phyloP scores from a whole-genome alignment of 2,888 invertebrate genomes.

The Oxystoma pomonae region DNA sequence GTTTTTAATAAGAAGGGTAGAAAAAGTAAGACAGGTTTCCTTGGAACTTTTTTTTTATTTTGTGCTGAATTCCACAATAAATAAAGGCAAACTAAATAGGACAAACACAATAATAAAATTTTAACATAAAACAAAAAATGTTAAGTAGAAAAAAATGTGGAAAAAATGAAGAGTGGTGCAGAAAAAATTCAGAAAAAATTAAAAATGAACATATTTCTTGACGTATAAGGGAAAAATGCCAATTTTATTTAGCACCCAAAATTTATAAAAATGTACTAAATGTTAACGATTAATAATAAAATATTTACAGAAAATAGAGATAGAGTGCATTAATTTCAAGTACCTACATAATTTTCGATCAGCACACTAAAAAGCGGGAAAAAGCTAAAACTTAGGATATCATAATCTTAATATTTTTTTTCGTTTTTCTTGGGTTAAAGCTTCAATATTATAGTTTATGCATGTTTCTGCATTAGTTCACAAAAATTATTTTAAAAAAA shows the following conservation, averaged over 20 bases:
- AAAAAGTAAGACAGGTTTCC: neutral
- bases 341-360: constrained; percentile 28
- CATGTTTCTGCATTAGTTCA: neutral
- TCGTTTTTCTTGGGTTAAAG: neutral
- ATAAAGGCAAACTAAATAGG: constrained; percentile 38
- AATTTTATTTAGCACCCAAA: constrained; percentile 41
- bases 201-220: constrained; percentile 14
- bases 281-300: constrained; percentile 37
- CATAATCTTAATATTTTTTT: constrained; percentile 34
- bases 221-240: constrained; percentile 26
- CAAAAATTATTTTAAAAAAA: neutral
- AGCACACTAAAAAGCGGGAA: constrained; percentile 45
- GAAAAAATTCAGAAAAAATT: constrained; percentile 11
- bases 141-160: constrained; percentile 32
- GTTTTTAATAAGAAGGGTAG: neutral
- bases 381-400: constrained; percentile 33
- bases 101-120: constrained; percentile 42
- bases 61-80: constrained; percentile 42
- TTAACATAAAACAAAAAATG: constrained; percentile 40
- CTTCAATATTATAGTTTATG: neutral
- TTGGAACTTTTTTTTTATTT: constrained; percentile 33
- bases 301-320: constrained; percentile 37
- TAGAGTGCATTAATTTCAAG: constrained; percentile 44
- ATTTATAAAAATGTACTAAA: constrained; percentile 33
- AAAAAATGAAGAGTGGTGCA: constrained; percentile 14